Conservation (phyloP, 1,140 invertebrate genomes). For the Papilio polyxenes region DNA sequence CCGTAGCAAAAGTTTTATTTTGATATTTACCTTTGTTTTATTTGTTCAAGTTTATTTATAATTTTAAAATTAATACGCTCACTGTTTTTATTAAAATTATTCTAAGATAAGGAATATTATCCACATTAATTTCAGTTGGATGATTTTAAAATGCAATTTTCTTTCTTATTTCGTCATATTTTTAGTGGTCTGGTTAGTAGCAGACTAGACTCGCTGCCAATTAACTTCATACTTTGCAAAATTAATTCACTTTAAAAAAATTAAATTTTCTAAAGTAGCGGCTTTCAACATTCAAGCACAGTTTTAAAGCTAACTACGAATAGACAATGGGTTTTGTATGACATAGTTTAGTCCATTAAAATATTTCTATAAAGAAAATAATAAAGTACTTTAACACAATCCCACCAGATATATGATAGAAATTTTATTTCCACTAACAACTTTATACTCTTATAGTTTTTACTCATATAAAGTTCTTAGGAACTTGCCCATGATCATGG, state of each 20-base stretch:
- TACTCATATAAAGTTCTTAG: too few species aligned
- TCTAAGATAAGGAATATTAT: neutral
- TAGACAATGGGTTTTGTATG: neutral
- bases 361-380: too few species aligned
- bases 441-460: too few species aligned
- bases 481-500: too few species aligned
- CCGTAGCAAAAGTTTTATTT: too few species aligned
- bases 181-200: neutral
- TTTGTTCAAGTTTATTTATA: neutral
- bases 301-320: neutral
- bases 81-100: neutral
- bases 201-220: neutral
- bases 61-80: neutral
- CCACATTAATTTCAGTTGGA: neutral
- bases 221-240: neutral
- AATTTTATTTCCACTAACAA: too few species aligned
- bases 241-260: neutral
- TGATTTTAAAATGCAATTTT: neutral
- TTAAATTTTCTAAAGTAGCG: slow-evolving; percentile 12
- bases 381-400: too few species aligned
- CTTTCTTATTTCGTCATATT: neutral
- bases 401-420: too few species aligned
- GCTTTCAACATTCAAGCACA: neutral
- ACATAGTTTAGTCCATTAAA: too few species aligned
- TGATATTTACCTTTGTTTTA: neutral